phyloP scores from a whole-genome alignment of 2,797 vertebrate genomes.

The Leptatherina wallacei region DNA sequence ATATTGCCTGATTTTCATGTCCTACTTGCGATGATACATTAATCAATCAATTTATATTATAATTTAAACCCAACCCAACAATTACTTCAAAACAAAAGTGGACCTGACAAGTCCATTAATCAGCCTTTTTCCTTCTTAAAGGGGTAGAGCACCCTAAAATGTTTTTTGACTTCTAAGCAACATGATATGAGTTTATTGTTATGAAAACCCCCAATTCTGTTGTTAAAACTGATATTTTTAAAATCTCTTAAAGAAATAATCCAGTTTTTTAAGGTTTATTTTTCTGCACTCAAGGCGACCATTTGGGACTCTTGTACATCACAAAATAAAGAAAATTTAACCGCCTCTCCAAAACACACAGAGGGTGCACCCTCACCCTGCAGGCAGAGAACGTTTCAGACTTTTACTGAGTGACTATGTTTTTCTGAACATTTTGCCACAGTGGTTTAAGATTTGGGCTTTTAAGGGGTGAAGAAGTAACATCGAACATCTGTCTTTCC shows the following conservation, averaged over 20 bases:
- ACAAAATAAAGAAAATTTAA: background rate
- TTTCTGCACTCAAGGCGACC: background rate
- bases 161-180: background rate
- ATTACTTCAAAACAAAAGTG: too few species aligned
- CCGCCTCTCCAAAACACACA: background rate
- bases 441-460: background rate
- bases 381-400: too few species aligned
- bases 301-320: background rate
- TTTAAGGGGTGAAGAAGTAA: background rate
- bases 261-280: background rate
- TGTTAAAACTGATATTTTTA: background rate
- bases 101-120: conserved; percentile 1
- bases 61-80: background rate
- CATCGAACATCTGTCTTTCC: background rate
- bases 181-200: background rate
- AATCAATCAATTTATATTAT: background rate
- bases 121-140: background rate
- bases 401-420: background rate
- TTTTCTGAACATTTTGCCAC: background rate
- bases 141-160: too few species aligned
- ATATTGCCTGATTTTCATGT: background rate
- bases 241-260: background rate
- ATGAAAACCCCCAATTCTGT: background rate
- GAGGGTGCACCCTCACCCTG: too few species aligned
- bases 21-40: background rate